Percentiles rank a stretch among this genome's conserved stretches.
These are phyloP conservation scores for Chiroxiphia lanceolata DNA, from an alignment of 2,797 vertebrate genomes.

Conservation along the genomic window DNA sequence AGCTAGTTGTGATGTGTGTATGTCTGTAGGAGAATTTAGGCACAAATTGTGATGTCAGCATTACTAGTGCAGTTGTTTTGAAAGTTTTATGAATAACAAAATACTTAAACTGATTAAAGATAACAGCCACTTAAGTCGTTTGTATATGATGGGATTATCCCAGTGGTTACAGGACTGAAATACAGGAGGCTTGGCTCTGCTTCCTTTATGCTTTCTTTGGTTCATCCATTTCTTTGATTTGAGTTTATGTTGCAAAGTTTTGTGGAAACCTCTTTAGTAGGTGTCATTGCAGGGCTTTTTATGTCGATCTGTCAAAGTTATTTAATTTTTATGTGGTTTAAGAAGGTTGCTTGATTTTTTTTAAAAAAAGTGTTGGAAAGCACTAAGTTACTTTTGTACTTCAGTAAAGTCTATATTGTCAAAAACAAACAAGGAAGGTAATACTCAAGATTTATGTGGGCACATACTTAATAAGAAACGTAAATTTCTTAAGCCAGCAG, in stretches of 20 bases:
- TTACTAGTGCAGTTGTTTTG: neutral
- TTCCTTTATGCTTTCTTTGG: neutral
- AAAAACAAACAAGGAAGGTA: neutral
- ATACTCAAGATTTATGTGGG: neutral
- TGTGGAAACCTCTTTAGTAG: neutral
- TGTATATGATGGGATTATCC: neutral
- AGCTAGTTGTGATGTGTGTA: neutral
- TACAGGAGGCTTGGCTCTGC: neutral
- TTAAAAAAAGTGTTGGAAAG: neutral
- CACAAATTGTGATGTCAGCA: neutral
- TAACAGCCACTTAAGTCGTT: neutral
- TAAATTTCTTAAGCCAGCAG: neutral
- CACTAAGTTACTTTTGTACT: neutral
- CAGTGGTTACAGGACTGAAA: neutral
- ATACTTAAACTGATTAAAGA: neutral
- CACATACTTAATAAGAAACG: fast-evolving
- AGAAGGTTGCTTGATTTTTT: neutral
- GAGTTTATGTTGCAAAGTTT: neutral
- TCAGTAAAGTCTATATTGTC: neutral
- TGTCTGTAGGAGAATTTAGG: neutral
- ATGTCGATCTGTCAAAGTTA: neutral
- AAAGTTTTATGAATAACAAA: neutral
- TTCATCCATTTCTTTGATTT: neutral
- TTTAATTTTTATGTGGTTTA: neutral
- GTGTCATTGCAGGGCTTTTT: neutral